phyloP scores from a whole-genome alignment of 2,113 vertebrate species.

The Sclerurus mexicanus region DNA sequence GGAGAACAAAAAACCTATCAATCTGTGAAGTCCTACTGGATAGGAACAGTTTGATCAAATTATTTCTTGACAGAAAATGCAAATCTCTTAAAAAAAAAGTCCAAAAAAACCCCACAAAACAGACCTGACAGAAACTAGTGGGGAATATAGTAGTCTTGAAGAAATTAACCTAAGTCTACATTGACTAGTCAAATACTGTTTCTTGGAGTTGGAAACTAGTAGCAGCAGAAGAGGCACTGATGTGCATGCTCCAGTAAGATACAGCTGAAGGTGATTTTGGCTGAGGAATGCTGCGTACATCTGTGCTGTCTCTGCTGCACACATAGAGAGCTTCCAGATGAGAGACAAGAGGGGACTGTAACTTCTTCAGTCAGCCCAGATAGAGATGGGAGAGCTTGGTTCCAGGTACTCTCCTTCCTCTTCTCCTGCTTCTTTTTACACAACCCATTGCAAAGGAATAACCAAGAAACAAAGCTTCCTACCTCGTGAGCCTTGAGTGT shows the following conservation, averaged over 20 bases:
- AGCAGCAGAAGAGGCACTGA: not conserved
- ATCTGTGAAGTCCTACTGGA: not conserved
- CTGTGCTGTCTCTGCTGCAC: not conserved
- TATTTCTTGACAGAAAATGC: not conserved
- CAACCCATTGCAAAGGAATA: not conserved
- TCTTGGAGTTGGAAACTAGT: not conserved
- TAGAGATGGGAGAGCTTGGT: not conserved
- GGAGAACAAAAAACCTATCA: not conserved
- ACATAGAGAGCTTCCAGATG: not conserved
- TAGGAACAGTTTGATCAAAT: not conserved
- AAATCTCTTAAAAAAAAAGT: not conserved
- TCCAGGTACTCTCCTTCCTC: not conserved
- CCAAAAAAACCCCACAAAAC: not conserved
- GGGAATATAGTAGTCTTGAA: not conserved
- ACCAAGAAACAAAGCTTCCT: not conserved
- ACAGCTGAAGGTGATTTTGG: not conserved
- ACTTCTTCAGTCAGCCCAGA: not conserved
- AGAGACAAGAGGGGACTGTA: rapidly evolving
- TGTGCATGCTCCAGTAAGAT: not conserved
- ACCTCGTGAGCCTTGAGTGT: not conserved
- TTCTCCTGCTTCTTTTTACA: not conserved
- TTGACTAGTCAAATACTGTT: not conserved
- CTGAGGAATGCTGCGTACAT: not conserved
- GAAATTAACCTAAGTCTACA: not conserved
- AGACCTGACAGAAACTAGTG: not conserved